A percentile compares a stretch with the other conserved stretches of the same genome.
These are phyloP conservation scores for Desmodus rotundus DNA, from an alignment of 2,113 vertebrate genomes.

Conservation along the genomic window DNA sequence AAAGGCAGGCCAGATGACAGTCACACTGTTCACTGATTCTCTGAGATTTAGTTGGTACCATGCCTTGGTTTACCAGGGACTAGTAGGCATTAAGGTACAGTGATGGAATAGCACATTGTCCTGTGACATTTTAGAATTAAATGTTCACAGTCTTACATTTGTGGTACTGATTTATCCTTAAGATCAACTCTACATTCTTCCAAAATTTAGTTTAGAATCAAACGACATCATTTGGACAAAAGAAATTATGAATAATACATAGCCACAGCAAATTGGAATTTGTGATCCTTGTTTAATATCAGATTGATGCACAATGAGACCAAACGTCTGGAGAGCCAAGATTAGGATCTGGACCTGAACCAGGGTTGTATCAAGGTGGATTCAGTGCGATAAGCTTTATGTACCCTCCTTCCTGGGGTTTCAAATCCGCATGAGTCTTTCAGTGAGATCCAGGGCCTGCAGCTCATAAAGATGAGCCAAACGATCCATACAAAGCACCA, in stretches of 20 bases:
- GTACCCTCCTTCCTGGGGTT: neutral
- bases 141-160: accelerated
- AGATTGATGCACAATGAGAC: accelerated
- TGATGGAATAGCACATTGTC: accelerated
- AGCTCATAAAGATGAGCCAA: neutral
- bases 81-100: accelerated
- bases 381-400: neutral
- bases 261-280: neutral
- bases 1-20: accelerated
- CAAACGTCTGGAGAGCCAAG: neutral
- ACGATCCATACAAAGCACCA: neutral
- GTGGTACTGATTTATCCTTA: neutral
- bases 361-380: neutral
- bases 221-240: neutral
- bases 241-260: neutral
- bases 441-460: neutral
- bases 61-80: accelerated
- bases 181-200: neutral
- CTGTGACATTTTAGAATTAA: accelerated
- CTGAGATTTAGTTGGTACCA: accelerated
- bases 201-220: neutral
- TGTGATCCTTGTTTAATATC: neutral
- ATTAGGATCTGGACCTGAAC: neutral
- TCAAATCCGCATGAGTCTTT: neutral
- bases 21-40: accelerated